Percentiles rank a stretch among this genome's conserved stretches.
Evolutionary conservation across 2,888 invertebrate species (phyloP).

Genomic region (Eilema depressum): DNA sequence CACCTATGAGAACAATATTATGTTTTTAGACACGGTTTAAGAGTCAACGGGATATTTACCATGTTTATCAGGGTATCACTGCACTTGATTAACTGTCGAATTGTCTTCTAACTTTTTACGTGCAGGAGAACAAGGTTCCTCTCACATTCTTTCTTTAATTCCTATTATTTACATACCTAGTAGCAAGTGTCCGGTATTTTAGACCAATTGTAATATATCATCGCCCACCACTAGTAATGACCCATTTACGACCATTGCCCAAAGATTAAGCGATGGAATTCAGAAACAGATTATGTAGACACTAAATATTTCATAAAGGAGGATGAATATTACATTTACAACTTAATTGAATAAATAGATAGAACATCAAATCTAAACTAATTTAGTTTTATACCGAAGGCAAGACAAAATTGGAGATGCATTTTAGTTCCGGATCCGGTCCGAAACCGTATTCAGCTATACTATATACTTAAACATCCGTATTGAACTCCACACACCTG

Average conservation of each 20-base stretch:
- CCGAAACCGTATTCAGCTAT: too few species aligned
- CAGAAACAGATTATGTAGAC: not conserved
- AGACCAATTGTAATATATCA: constrained; percentile 1
- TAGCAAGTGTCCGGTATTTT: not conserved
- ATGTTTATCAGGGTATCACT: too few species aligned
- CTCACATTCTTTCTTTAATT: not conserved
- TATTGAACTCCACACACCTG: too few species aligned
- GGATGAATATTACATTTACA: not conserved
- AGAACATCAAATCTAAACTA: too few species aligned
- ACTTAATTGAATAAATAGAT: not conserved
- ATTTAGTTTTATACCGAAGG: not conserved
- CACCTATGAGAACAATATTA: not conserved
- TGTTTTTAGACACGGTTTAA: too few species aligned
- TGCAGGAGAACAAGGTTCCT: not conserved
- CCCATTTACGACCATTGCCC: constrained; percentile 7
- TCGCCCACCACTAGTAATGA: constrained; percentile 11
- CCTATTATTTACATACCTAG: not conserved
- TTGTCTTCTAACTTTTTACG: not conserved
- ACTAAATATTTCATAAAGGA: not conserved
- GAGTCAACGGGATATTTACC: too few species aligned
- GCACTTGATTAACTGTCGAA: not conserved
- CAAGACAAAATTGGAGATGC: not conserved
- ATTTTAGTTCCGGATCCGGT: not conserved
- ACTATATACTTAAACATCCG: too few species aligned
- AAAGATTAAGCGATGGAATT: not conserved